Conservation (phyloP, 2,797 vertebrate species). For the Melopsittacus undulatus region DNA sequence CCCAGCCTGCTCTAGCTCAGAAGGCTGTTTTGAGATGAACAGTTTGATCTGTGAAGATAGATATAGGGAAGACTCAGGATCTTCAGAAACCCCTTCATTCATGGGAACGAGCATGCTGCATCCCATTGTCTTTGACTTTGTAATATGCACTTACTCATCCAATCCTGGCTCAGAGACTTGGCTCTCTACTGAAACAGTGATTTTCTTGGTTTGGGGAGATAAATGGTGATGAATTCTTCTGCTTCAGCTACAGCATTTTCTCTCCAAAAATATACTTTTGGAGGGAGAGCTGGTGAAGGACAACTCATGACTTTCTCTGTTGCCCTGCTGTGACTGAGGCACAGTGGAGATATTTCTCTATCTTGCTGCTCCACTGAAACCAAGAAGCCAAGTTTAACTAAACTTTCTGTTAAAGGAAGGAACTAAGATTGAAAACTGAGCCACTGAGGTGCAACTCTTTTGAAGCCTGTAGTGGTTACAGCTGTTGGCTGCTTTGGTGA, state of each 20-base stretch:
- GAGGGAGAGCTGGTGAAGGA: background rate
- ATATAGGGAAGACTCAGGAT: background rate
- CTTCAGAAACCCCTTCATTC: background rate
- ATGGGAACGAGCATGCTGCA: background rate
- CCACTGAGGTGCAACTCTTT: background rate
- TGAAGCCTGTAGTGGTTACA: background rate
- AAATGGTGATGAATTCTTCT: background rate
- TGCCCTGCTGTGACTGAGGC: background rate
- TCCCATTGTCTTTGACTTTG: background rate
- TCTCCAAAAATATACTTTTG: background rate
- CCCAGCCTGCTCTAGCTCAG: background rate
- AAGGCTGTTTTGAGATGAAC: background rate
- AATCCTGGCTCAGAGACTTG: background rate
- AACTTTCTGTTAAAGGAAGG: background rate
- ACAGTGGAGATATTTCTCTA: background rate
- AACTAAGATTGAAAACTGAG: background rate
- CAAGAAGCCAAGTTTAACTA: background rate
- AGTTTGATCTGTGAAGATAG: background rate
- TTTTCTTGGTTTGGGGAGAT: background rate
- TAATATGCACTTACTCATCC: background rate
- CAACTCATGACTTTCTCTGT: background rate
- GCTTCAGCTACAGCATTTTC: background rate
- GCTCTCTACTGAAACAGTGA: background rate
- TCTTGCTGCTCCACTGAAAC: background rate
- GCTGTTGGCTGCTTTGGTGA: background rate